A percentile compares a stretch with the other conserved stretches of the same genome.
Evolutionary conservation across 2,797 vertebrate genomes (phyloP).

Genomic region (Salarias fasciatus): DNA sequence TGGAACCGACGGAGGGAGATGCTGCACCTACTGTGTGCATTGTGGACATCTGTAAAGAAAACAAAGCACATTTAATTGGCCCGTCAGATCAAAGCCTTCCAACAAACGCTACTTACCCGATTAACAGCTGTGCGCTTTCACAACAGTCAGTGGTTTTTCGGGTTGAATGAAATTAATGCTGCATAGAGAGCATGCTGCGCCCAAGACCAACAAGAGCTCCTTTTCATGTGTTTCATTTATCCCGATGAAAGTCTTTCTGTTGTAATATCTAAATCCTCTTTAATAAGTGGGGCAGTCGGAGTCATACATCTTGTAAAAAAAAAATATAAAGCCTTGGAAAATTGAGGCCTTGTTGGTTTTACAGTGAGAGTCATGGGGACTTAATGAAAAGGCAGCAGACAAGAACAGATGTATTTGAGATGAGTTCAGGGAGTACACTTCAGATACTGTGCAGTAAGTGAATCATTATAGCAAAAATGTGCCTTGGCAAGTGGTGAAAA

Average conservation of each 20-base stretch:
- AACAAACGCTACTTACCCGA: conserved; percentile 29
- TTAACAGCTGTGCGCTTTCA: conserved; percentile 29
- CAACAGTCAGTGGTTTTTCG: conserved; percentile 27
- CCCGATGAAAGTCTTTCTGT: conserved; percentile 37
- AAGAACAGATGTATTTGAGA: background rate
- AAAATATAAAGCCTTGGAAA: conserved; percentile 7
- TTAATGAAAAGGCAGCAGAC: background rate
- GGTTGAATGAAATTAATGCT: conserved; percentile 45
- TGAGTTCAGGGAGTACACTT: background rate
- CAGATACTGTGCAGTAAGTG: background rate
- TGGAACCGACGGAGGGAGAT: background rate
- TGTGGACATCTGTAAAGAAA: conserved; percentile 12
- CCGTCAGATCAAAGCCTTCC: conserved; percentile 43
- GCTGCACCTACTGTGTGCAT: background rate
- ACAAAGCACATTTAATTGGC: conserved; percentile 53
- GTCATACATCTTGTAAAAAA: conserved; percentile 12
- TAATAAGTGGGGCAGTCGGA: conserved; percentile 37
- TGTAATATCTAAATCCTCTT: conserved; percentile 53
- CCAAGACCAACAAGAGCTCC: conserved; percentile 8
- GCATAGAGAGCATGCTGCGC: conserved; percentile 18
- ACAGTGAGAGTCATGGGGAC: background rate
- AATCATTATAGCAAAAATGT: background rate
- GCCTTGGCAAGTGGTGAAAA: background rate
- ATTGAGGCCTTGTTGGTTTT: background rate
- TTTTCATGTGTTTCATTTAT: conserved; percentile 50